Percentiles rank a stretch among this genome's conserved stretches.
phyloP scores from a whole-genome alignment of 2,113 vertebrate genomes.

The Xyrauchen texanus region DNA sequence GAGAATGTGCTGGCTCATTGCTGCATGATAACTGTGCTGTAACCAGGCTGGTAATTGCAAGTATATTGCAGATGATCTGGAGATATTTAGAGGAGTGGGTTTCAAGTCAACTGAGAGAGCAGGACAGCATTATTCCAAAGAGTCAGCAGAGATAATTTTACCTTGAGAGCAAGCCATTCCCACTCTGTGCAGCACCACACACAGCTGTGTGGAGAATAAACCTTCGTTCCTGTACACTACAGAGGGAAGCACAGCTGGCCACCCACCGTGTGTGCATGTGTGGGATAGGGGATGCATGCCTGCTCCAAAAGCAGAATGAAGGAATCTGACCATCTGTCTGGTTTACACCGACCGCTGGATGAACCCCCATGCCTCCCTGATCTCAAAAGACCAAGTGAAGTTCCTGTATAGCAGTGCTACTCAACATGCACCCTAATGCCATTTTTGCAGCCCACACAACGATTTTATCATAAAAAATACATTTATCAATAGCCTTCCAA shows the following conservation, averaged over 20 bases:
- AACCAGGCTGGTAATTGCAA: slow-evolving; percentile 1
- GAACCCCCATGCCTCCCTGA: slow-evolving; percentile 10
- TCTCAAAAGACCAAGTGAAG: slow-evolving; percentile 13
- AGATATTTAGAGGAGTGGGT: background rate
- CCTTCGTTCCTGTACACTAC: slow-evolving; percentile 1
- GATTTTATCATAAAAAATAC: no score
- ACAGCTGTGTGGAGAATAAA: slow-evolving; percentile 48
- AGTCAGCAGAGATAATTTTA: slow-evolving; percentile 1
- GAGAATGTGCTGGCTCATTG: background rate
- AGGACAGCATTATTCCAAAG: background rate
- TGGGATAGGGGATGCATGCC: slow-evolving; percentile 19
- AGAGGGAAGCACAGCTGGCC: background rate
- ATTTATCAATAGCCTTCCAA: no score
- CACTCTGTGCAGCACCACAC: background rate
- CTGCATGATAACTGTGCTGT: background rate
- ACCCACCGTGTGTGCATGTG: slow-evolving; percentile 29
- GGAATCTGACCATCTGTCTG: slow-evolving; percentile 38
- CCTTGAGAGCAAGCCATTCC: slow-evolving; percentile 17
- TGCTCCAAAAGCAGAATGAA: background rate
- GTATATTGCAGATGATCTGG: background rate
- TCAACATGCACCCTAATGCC: no score
- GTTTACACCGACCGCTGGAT: background rate
- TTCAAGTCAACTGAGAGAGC: slow-evolving; percentile 38
- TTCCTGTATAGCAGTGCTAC: background rate
- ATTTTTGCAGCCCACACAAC: no score